Evolutionary conservation across 1,140 invertebrate species (phyloP).

Genomic region (Conus ventricosus): DNA sequence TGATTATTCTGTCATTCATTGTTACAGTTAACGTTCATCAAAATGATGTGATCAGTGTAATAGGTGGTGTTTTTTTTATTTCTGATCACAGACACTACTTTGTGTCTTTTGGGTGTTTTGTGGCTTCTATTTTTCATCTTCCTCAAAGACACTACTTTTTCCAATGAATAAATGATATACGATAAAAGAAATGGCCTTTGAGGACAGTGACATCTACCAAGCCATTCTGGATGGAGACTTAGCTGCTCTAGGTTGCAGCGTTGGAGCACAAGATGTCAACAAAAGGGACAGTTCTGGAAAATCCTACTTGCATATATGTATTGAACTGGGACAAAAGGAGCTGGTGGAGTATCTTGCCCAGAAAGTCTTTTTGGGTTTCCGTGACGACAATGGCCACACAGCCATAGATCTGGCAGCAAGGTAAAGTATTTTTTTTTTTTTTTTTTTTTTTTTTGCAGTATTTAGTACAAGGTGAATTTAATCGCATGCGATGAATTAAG

Average conservation of each 20-base stretch:
- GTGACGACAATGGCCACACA: conserved; percentile 52
- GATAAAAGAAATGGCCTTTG: conserved; percentile 30
- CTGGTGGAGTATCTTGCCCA: conserved; percentile 39
- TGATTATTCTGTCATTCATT: background rate
- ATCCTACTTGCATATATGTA: conserved; percentile 39
- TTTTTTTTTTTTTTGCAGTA: too few species aligned
- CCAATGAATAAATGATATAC: background rate
- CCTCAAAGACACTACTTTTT: background rate
- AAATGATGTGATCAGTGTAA: background rate
- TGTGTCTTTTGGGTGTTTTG: too few species aligned
- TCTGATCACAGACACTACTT: background rate
- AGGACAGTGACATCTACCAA: conserved; percentile 41
- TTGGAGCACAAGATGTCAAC: conserved; percentile 17
- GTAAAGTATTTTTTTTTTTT: too few species aligned
- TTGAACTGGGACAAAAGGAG: conserved; percentile 27
- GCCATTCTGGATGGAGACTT: conserved; percentile 40
- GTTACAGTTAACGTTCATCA: background rate
- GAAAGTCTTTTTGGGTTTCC: conserved; percentile 45
- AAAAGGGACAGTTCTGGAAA: conserved; percentile 29
- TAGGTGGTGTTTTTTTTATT: background rate
- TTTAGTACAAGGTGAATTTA: too few species aligned
- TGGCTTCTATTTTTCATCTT: too few species aligned
- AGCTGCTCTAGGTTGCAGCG: conserved; percentile 5
- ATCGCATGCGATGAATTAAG: too few species aligned
- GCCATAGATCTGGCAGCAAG: conserved; percentile 53